Base-by-base conservation (phyloP, 1,140 invertebrate species). In the Drosophila carrolli region DNA sequence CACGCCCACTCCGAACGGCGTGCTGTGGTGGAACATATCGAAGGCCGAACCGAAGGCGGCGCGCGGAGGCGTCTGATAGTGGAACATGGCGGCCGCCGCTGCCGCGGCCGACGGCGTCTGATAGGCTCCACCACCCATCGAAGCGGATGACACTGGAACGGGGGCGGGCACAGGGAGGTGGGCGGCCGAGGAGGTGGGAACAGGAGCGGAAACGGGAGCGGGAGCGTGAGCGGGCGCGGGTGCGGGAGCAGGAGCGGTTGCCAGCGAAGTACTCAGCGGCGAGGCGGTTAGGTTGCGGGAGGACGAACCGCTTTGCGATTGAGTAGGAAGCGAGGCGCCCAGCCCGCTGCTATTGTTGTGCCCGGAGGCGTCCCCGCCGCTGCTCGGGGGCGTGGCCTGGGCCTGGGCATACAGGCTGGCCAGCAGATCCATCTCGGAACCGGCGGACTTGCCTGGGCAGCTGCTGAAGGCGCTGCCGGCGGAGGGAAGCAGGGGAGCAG, bases 21-120 rank as follows among this genome's bases (percentile, higher is more conserved):
- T 92, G 70, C 91, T 92, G 77, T 92, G 91, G 53, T 92, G 91
- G 90, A 92, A 92, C 89, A 92, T 92, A 89, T 92, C 91, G 80
- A 92, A 92, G 67, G 91, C 91, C 72, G 91, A 91, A 43, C 91
- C 91, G 54, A 92, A 92, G 41, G 91, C 84, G 48, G 79, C 67
- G 53, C 91, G 77, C 40, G 91, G 91, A 29, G 91, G 91, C 14
- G 91, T 92, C 60, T 92, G 91, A 75, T 92, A 92, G 66, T 86
- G 88, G 79, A 91, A 91, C 70, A 91, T 86, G 29, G 90, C 90
- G 7, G 88, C 68, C 50, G 80, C 74, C 38, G 63, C 63, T 35
- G 63, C 85, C 27, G 66, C 77, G 4, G 70, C 70, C 38, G 67
- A 72, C 7, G 76, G 75, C 73, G 91, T 77, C 70, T 91, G 84